These are phyloP conservation scores for Hyppa rectilinea DNA, from an alignment of 2,888 invertebrate species.

Conservation along the genomic window DNA sequence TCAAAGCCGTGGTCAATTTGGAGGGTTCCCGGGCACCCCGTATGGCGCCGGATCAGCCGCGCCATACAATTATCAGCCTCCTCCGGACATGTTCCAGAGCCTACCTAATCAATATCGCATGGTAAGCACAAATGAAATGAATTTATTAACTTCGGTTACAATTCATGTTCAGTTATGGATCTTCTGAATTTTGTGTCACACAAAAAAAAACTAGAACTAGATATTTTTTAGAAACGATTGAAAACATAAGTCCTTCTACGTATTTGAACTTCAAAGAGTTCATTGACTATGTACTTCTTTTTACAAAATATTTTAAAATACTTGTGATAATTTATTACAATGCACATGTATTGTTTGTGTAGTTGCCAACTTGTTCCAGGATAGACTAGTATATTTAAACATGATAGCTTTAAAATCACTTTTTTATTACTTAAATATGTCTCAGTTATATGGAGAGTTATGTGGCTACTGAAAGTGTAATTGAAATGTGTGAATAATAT, in stretches of 20 bases:
- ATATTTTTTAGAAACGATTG: not conserved
- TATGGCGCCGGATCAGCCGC: slow-evolving; percentile 92
- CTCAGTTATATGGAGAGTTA: not conserved
- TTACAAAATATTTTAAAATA: slow-evolving; percentile 1
- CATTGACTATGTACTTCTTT: slow-evolving; percentile 9
- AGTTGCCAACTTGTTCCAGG: not conserved
- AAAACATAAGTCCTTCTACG: not conserved
- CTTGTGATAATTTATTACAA: not conserved
- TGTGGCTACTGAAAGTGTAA: not conserved
- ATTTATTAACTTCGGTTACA: not conserved
- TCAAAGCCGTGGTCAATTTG: slow-evolving; percentile 95
- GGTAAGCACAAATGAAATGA: slow-evolving; percentile 73
- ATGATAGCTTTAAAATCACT: slow-evolving; percentile 22
- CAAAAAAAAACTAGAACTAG: not conserved
- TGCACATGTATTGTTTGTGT: not conserved
- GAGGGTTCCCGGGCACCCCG: slow-evolving; percentile 94
- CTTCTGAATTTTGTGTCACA: not conserved
- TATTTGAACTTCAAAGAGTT: slow-evolving; percentile 31
- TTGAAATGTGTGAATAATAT: slow-evolving; percentile 36
- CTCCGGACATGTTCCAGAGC: slow-evolving; percentile 90
- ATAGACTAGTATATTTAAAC: not conserved
- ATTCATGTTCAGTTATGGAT: not conserved
- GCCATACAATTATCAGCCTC: slow-evolving; percentile 95
- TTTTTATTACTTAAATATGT: not conserved
- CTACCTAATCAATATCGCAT: slow-evolving; percentile 88